Evolutionary conservation across 2,888 invertebrate species (phyloP).

Genomic region (Rapana venosa): DNA sequence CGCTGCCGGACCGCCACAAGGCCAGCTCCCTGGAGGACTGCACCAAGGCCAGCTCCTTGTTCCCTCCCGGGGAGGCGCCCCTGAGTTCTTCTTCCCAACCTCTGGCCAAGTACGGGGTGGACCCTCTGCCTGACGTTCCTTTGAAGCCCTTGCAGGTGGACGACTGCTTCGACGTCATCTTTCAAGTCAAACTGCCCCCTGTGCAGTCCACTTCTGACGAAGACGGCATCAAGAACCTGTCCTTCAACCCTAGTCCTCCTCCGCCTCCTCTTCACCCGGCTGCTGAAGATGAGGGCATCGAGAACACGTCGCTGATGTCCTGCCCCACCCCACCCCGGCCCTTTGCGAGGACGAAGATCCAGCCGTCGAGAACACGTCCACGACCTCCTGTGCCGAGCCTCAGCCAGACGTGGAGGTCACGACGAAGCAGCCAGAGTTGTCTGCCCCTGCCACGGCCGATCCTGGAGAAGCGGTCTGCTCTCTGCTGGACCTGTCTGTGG

Average conservation of each 20-base stretch:
- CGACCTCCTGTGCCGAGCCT: neutral
- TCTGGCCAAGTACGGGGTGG: neutral
- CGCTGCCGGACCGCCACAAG: neutral
- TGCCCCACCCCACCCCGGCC: neutral
- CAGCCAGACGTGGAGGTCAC: neutral
- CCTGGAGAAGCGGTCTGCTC: neutral
- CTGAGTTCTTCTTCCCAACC: neutral
- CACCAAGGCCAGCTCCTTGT: neutral
- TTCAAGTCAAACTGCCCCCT: constrained; percentile 28
- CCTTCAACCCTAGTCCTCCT: neutral
- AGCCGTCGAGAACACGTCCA: neutral
- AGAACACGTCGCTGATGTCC: neutral
- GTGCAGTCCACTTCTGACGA: neutral
- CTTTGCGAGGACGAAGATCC: neutral
- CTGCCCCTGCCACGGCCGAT: neutral
- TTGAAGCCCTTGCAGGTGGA: neutral
- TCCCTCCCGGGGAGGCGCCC: neutral
- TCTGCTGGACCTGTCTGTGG: neutral
- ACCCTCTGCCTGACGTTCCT: neutral
- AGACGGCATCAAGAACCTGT: neutral
- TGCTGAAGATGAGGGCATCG: neutral
- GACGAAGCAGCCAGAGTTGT: neutral
- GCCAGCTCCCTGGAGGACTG: neutral
- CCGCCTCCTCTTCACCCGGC: neutral
- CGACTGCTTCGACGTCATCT: neutral